phyloP scores from a whole-genome alignment of 2,888 invertebrate genomes.

The Stegophylla sp. region DNA sequence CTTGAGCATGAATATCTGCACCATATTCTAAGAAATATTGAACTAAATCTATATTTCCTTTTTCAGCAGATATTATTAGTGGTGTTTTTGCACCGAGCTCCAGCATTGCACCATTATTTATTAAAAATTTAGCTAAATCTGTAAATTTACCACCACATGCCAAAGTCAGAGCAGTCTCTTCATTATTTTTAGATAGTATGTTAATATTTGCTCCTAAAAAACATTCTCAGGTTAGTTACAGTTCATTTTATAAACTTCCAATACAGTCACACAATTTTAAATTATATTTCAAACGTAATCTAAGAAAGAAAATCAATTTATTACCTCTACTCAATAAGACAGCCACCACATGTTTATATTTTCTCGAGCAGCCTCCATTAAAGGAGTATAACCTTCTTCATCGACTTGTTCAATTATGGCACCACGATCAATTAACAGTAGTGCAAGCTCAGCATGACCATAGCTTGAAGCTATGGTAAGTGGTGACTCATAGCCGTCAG shows the following conservation, averaged over 20 bases:
- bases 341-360: constrained; percentile 98
- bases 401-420: constrained; percentile 99
- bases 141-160: constrained; percentile 95
- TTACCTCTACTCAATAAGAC: constrained; percentile 85
- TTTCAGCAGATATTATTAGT: constrained; percentile 97
- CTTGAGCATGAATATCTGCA: constrained; percentile 91
- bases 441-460: constrained; percentile 96
- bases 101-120: constrained; percentile 92
- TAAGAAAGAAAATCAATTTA: background rate
- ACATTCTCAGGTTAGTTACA: constrained; percentile 3
- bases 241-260: too few relatives aligned
- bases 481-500: constrained; percentile 98
- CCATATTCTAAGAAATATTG: constrained; percentile 82
- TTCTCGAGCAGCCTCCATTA: constrained; percentile 98
- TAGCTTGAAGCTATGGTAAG: constrained; percentile 97
- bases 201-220: constrained; percentile 82
- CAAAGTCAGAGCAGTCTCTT: constrained; percentile 92
- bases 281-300: too few relatives aligned
- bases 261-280: too few relatives aligned
- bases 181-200: constrained; percentile 97
- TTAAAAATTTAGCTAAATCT: constrained; percentile 92
- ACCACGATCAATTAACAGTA: constrained; percentile 92
- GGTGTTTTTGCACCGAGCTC: constrained; percentile 96
- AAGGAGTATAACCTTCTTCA: constrained; percentile 98
- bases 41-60: constrained; percentile 93